Evolutionary conservation across 2,113 vertebrate genomes (phyloP), one percentile per base, ranked within the genome.

Genomic region (Phylloscopus whistleri): DNA sequence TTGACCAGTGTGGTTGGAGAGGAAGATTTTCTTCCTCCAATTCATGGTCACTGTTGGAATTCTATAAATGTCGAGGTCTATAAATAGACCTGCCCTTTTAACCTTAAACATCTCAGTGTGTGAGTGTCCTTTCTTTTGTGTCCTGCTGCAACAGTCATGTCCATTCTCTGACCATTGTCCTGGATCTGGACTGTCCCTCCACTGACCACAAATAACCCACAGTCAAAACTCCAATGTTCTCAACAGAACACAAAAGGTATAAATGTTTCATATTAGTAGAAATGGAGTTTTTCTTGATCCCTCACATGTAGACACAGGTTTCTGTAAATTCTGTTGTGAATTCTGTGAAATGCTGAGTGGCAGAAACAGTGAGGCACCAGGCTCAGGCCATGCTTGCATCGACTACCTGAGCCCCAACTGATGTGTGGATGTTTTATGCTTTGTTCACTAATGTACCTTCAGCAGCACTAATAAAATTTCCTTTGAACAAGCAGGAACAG

Each of bases 381-480:
- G 78, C 59, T 95, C 83, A 59, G 86, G 72, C 63, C 0, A 11
- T 59, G 75, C 94, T 83, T 83, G 30, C 87, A 72, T 37, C 4
- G 22, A 88, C 90, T 81, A 78, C 24, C 87, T 72, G 73, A 63
- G 60, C 76, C 79, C 79, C 37, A 41, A n/a, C 13, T 84, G 92
- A 88, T 86, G 48, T 46, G 85, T 56, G 72, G 92, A 60, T 86
- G 76, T 79, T 88, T 94, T 80, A 70, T 68, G 79, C 86, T 94
- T 96, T 96, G 72, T 90, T 92, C 82, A 70, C 52, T 93, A 88
- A 92, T 90, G 85, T 84, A 89, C 88, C 95, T 93, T 80, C 82
- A 90, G 60, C 73, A 77, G 64, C 14, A 5, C 83, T 97, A 94
- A 96, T 96, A 94, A 92, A 86, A 96, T 96, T 94, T 90, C 94